phyloP scores from a whole-genome alignment of 2,113 vertebrate species.

The Rynchops niger region DNA sequence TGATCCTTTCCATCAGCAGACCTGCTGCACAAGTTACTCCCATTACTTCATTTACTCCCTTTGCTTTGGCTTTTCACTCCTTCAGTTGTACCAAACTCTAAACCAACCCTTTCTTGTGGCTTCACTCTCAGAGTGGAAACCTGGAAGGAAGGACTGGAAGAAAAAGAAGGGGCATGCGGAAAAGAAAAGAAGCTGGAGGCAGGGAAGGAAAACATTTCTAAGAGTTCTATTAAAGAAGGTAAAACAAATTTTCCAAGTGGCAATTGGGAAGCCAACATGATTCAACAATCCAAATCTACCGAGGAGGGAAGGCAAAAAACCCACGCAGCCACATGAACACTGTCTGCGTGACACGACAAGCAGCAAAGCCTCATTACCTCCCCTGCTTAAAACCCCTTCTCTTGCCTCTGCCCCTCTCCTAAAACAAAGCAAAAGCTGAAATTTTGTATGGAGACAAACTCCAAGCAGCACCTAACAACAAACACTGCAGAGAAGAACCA shows the following conservation, averaged over 20 bases:
- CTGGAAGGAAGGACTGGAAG: slow-evolving; percentile 27
- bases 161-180: neutral
- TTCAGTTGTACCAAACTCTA: neutral
- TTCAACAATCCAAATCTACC: neutral
- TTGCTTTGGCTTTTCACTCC: neutral
- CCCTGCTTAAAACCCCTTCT: neutral
- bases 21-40: neutral
- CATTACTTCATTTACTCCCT: neutral
- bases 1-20: neutral
- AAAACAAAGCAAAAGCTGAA: neutral
- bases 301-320: neutral
- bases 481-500: neutral
- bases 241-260: neutral
- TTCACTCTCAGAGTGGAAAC: neutral
- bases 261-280: neutral
- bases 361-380: neutral
- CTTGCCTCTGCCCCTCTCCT: neutral
- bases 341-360: neutral
- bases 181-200: neutral
- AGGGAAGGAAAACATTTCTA: neutral
- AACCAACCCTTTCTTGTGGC: neutral
- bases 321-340: neutral
- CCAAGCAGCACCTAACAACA: neutral
- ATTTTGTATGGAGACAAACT: neutral
- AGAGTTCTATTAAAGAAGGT: neutral